Conservation (phyloP, 2,113 vertebrate species). For the Prinia subflava region DNA sequence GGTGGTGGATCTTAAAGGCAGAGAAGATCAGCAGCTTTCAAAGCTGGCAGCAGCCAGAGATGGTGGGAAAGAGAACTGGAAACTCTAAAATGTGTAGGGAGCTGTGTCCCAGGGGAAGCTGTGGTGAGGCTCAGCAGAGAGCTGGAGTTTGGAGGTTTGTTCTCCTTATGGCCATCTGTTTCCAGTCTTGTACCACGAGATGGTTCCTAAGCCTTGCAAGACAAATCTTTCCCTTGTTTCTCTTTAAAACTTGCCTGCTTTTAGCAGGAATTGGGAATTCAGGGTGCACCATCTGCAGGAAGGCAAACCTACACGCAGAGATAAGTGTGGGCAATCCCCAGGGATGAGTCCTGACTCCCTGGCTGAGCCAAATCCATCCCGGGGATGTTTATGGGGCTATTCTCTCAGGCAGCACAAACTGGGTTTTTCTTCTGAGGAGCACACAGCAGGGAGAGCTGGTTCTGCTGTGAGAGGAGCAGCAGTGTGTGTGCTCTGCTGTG, state of each 20-base stretch:
- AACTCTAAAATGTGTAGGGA: background rate
- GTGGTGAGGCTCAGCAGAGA: background rate
- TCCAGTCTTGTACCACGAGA: background rate
- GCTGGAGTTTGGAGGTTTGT: background rate
- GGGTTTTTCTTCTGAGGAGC: background rate
- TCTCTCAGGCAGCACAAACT: background rate
- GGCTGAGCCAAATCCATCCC: background rate
- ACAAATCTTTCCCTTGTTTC: background rate
- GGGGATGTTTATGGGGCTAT: background rate
- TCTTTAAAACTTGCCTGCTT: background rate
- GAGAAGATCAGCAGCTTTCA: background rate
- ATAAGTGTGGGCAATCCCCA: background rate
- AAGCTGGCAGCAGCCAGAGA: background rate
- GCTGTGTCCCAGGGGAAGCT: background rate
- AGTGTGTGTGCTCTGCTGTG: background rate
- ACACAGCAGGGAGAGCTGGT: background rate
- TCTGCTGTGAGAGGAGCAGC: background rate
- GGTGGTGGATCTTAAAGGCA: background rate
- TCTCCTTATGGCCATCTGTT: background rate
- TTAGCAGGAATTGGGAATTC: background rate
- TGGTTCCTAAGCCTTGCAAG: background rate
- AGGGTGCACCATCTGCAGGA: background rate
- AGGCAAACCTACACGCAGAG: background rate
- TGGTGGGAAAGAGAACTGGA: background rate
- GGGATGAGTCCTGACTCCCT: background rate